These are phyloP conservation scores for Crotalus helleri DNA, from an alignment of 2,113 vertebrate genomes.

Conservation along the genomic window DNA sequence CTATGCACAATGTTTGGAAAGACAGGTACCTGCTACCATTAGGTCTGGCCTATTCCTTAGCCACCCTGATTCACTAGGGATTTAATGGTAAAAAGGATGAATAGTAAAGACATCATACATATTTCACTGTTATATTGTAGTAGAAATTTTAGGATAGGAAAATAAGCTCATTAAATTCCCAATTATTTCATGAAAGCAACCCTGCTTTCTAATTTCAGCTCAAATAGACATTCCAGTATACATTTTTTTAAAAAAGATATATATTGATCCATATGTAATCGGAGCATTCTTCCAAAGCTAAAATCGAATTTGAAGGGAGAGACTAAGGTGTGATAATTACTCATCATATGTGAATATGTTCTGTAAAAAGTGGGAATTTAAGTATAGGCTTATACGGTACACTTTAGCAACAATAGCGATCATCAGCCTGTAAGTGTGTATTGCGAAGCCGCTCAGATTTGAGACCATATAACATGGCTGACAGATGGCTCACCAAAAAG, in stretches of 20 bases:
- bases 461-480: too few relatives aligned
- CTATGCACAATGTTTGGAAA: not conserved
- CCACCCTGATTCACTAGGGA: not conserved
- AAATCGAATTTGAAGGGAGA: conserved; percentile 36
- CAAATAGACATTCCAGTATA: conserved; percentile 12
- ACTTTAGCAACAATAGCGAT: too few relatives aligned
- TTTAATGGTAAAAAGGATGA: conserved; percentile 17
- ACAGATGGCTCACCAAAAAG: too few relatives aligned
- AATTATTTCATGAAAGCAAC: conserved; percentile 39
- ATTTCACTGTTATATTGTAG: not conserved
- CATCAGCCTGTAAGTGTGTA: too few relatives aligned
- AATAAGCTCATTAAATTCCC: conserved; percentile 25
- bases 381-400: not conserved
- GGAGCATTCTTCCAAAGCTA: not conserved
- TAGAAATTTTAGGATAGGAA: conserved; percentile 35
- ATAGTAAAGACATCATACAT: conserved; percentile 11
- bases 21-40: not conserved
- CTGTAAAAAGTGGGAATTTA: conserved; percentile 19
- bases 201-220: conserved; percentile 39
- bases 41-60: not conserved
- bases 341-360: not conserved
- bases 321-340: conserved; percentile 38
- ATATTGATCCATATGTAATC: conserved; percentile 28
- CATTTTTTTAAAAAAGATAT: conserved; percentile 29
- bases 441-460: too few relatives aligned